Evolutionary conservation across 2,888 invertebrate genomes (phyloP), one percentile per base, ranked within the genome.

Genomic region (Margaritifera margaritifera): DNA sequence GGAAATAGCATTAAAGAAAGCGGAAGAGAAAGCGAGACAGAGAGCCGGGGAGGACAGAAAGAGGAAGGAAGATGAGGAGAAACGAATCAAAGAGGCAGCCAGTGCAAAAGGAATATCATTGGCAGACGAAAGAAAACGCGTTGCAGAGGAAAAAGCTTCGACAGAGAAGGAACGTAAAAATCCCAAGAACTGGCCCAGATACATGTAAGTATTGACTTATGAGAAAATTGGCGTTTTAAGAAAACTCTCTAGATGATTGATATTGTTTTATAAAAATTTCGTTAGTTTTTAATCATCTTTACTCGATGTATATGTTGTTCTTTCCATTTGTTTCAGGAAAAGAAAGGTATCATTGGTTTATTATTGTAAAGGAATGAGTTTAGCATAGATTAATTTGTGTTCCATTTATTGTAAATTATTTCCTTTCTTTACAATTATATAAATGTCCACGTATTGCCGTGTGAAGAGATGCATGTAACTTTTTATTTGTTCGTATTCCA

Each of bases 101-200:
- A 79, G 79, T 24, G 69, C 64, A 62, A 80, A 83, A 71, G 81
- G 79, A 6, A 80, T 84, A n/a, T 78, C 81, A 22, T 82, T 81
- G 25, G 81, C 78, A 53, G 83, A 82, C 68, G 84, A 82, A 55
- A 79, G 77, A 65, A 67, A 66, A 59, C 55, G 61, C 24, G 70
- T 68, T 50, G 72, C 74, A 56, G 75, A 79, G 54, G 84, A 80
- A 65, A 73, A 80, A 64, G 67, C 68, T 24, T 68, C 64, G 56
- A 75, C 76, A 72, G 79, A 84, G 64, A 71, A 76, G 59, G 80
- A 83, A 73, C 67, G 83, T 65, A 77, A 71, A 59, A 81, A 86
- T 69, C 85, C 85, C 0, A 82, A 82, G 52, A 85, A 85, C 78
- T 87, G 87, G 87, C 85, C 86, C 3, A 69, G 77, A 67, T 84